phyloP scores from a whole-genome alignment of 2,888 invertebrate genomes.

The Scaptomyza caliginosa region DNA sequence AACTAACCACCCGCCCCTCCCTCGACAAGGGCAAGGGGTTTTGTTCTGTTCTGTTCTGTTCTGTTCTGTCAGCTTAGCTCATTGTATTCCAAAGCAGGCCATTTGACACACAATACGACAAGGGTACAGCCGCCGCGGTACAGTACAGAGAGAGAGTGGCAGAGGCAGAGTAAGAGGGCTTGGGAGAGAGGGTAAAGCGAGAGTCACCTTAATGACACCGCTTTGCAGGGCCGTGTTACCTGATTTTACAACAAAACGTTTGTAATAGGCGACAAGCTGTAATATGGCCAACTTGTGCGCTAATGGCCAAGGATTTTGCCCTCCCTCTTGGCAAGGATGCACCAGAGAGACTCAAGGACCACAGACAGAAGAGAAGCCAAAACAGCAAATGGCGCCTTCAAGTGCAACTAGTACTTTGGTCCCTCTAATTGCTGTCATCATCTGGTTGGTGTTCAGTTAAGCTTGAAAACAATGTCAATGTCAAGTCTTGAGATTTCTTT shows the following conservation, averaged over 20 bases:
- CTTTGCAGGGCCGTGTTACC: constrained; percentile 24
- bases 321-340: constrained; percentile 6
- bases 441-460: constrained; percentile 1
- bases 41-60: constrained; percentile 1
- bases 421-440: constrained; percentile 24
- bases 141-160: constrained; percentile 8
- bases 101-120: constrained; percentile 42
- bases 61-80: constrained; percentile 31
- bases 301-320: constrained; percentile 43
- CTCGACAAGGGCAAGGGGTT: constrained; percentile 7
- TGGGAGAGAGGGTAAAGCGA: neutral
- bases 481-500: constrained; percentile 14
- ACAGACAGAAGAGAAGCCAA: neutral
- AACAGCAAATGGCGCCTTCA: constrained; percentile 6
- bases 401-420: constrained; percentile 2
- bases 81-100: constrained; percentile 37
- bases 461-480: constrained; percentile 2
- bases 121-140: neutral
- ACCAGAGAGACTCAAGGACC: constrained; percentile 23
- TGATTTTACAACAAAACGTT: constrained; percentile 28
- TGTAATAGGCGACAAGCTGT: constrained; percentile 19
- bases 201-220: constrained; percentile 11
- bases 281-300: constrained; percentile 33
- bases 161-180: too few species aligned
- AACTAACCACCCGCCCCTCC: neutral